Base-by-base conservation (phyloP, 2,888 invertebrate genomes). In the Neoscelio sp. region DNA sequence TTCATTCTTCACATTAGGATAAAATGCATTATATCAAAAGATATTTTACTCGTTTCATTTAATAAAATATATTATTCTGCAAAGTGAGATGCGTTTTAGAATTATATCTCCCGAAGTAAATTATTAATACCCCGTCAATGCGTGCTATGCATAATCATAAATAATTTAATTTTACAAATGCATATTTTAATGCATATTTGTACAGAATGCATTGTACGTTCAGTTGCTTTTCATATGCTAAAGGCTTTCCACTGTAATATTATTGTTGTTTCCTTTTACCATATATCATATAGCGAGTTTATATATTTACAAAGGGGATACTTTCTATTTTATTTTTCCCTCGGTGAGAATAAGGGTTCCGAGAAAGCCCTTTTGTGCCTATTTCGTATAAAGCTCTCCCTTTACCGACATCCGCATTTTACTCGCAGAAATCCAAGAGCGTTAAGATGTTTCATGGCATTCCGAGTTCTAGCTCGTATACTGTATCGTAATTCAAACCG, bases 51-150 rank as follows among this genome's bases (percentile, higher is more conserved):
- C 8, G 4, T 8, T 13, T 7, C 18, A 7, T 23, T 15, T 8
- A 26, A 48, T 28, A 23, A 28, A 26, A 48, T 28, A 12, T 28
- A 48, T 48, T 48, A 48, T 28, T 48, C 12, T 8, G 28, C 13
- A 5, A 8, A 1, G 12, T 1, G 38, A 54, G 26, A 30, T n/a
- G 44, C 5, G 35, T 7, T 38, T 38, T 15, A 42, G 20, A 26
- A 38, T 8, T 23, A 8, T 35, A 15, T 26, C 44, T 26, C n/a
- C 2, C 3, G 8, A 35, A 46, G 44, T 46, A 26, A 44, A 56
- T 67, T 35, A 84, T 85, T 84, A 84, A 83, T 84, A 78, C 79
- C 30, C 23, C 33, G 38, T 42, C 52, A 54, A 56, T 56, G 67
- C 18, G 17, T 17, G 67, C 26, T 23, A 40, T 10, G 50, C 33